Evolutionary conservation across 2,888 invertebrate species (phyloP), one percentile per base, ranked within the genome.

Genomic region (Seladonia tumulorum): DNA sequence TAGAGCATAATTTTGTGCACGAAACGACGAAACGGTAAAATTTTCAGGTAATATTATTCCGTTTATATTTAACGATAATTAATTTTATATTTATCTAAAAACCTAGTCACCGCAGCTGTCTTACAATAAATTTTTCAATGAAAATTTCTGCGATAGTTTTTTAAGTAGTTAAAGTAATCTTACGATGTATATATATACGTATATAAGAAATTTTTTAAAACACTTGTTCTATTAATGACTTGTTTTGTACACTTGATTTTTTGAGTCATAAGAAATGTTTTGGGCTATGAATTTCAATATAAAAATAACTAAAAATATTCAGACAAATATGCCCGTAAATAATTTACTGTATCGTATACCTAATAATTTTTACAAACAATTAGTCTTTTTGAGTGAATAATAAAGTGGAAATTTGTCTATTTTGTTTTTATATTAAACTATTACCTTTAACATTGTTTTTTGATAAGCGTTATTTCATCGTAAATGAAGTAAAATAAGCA

Each of bases 61-160:
- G 72, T 22, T 83, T 18, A 39, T 72, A 66, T 76, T 68, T 76
- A 71, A 71, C 72, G 39, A 79, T 29, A 80, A 57, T 76, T 49
- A 76, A 63, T 14, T 60, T 14, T 76, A 82, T 39, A 49, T 35
- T 83, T n/a, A 29, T 83, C 35, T 81, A 77, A 45, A 75, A 77
- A 74, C 70, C 29, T 84, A 73, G 81, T 85, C 85, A 74, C 35
- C 70, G 57, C 71, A 84, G 63, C 68, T 76, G 47, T 74, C 39
- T 84, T 84, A 84, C 29, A 81, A 63, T 35, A 63, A 39, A 68
- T 75, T 18, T 49, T 78, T 68, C 2, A 63, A 77, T 35, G 60
- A 42, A 82, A 75, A 70, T 72, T 53, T n/a, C 49, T 25, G 3
- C 72, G 18, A 5, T 29, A 60, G 66, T 68, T 39, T n/a, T n/a